Percentiles rank a stretch among this genome's conserved stretches.
Conservation (phyloP, 2,113 vertebrate species). For the Megaceryle torquata region DNA sequence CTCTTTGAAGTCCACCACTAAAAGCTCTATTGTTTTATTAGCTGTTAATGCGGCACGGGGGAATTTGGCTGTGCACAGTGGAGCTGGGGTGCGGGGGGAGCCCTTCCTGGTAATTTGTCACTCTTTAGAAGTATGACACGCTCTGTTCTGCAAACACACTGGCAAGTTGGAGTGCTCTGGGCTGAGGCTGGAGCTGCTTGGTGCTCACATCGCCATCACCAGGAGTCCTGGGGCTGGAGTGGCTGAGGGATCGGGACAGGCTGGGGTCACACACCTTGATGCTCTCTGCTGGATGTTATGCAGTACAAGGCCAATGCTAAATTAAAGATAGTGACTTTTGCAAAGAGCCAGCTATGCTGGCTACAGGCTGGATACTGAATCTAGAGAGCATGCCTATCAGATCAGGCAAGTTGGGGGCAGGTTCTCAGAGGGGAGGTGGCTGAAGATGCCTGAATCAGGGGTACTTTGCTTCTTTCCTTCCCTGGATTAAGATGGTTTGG, state of each 20-base stretch:
- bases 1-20: constrained; percentile 62
- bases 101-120: constrained; percentile 63
- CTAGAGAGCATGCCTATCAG: too few relatives aligned
- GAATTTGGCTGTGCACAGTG: neutral
- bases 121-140: constrained; percentile 30
- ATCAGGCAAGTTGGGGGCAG: neutral
- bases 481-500: neutral
- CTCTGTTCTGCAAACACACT: neutral
- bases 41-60: constrained; percentile 54
- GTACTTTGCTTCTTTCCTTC: rapidly evolving
- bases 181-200: neutral
- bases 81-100: constrained; percentile 40
- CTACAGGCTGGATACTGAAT: neutral
- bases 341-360: rapidly evolving
- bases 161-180: neutral
- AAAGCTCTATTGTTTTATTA: constrained; percentile 73
- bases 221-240: neutral
- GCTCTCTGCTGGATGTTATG: rapidly evolving
- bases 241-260: neutral
- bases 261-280: neutral
- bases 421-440: neutral
- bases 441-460: rapidly evolving
- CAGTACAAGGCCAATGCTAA: neutral
- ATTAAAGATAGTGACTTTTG: neutral
- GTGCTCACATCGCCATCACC: rapidly evolving